Evolutionary conservation across 2,797 vertebrate genomes (phyloP).

Genomic region (Peromyscus aztecus): DNA sequence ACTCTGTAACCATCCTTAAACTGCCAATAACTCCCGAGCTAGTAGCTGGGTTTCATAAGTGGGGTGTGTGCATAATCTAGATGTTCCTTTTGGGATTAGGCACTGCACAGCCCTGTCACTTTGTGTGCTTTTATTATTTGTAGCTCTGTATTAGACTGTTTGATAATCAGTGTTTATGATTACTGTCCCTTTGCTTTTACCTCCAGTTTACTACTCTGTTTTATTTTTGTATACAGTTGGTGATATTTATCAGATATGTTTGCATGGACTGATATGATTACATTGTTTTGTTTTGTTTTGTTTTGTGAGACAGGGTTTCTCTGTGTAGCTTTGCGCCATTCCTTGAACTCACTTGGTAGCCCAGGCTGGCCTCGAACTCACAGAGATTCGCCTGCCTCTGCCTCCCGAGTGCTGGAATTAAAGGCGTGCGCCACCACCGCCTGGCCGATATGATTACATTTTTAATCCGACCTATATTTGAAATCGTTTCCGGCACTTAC

Average conservation of each 20-base stretch:
- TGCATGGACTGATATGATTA: neutral
- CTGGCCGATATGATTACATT: neutral
- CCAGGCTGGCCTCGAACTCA: no score
- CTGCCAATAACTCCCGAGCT: no score
- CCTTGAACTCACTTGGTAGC: no score
- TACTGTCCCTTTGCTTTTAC: neutral
- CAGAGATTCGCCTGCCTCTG: no score
- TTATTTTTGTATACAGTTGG: neutral
- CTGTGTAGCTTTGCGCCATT: no score
- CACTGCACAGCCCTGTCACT: no score
- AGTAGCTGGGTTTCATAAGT: neutral
- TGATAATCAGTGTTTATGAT: neutral
- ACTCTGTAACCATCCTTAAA: neutral
- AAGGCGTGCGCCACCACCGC: no score
- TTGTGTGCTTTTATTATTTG: neutral
- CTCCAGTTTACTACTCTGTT: neutral
- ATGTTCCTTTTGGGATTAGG: no score
- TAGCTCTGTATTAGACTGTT: neutral
- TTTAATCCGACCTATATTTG: neutral
- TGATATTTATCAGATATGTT: neutral
- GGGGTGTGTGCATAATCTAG: no score
- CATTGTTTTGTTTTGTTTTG: no score
- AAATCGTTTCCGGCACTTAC: neutral
- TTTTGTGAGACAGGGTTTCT: no score
- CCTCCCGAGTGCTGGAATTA: no score